phyloP scores from a whole-genome alignment of 2,888 invertebrate genomes.

The Pachycephus smyrnensis region DNA sequence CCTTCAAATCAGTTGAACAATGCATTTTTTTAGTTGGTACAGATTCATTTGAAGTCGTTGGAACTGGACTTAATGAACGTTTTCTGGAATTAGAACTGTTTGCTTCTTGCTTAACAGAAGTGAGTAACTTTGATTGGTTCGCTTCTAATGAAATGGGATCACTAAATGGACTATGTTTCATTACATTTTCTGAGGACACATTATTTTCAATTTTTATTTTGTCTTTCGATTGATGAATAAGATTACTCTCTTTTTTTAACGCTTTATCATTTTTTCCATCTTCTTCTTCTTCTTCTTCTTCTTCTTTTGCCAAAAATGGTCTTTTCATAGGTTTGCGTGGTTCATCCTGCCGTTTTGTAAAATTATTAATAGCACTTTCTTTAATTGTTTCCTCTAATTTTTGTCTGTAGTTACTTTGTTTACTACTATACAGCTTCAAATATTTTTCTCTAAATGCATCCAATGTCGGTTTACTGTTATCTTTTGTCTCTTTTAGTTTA shows the following conservation, averaged over 20 bases:
- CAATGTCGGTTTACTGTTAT: conserved; percentile 27
- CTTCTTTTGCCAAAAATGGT: conserved; percentile 50
- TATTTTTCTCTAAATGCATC: conserved; percentile 53
- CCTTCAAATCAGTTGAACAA: conserved; percentile 41
- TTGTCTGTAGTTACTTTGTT: conserved; percentile 46
- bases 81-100: conserved; percentile 28
- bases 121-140: too few relatives aligned
- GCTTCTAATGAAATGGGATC: too few relatives aligned
- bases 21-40: conserved; percentile 8
- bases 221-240: not conserved
- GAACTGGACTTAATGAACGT: conserved; percentile 27
- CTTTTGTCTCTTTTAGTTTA: conserved; percentile 45
- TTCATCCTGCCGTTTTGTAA: conserved; percentile 47
- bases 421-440: conserved; percentile 37
- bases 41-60: too few relatives aligned
- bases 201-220: conserved; percentile 14
- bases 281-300: conserved; percentile 50
- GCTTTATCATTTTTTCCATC: conserved; percentile 44
- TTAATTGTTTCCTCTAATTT: conserved; percentile 47
- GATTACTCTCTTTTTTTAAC: conserved; percentile 29
- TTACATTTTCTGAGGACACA: not conserved
- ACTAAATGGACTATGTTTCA: too few relatives aligned
- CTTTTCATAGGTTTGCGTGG: conserved; percentile 41
- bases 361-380: conserved; percentile 41
- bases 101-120: too few relatives aligned